These are phyloP conservation scores for Phrynocephalus guinanensis DNA, from an alignment of 2,797 vertebrate species.

Conservation along the genomic window DNA sequence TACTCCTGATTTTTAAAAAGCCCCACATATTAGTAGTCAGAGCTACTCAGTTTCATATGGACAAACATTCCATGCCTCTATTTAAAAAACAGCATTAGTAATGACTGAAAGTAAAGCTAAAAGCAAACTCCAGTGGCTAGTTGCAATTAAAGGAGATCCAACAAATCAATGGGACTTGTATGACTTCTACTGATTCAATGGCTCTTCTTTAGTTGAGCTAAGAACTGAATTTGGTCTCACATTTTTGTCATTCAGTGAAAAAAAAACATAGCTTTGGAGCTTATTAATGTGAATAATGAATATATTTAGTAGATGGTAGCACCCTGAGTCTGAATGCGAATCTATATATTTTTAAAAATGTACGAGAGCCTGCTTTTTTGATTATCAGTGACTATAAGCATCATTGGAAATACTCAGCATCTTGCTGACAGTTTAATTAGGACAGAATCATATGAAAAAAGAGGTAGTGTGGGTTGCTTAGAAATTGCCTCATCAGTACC, in stretches of 20 bases:
- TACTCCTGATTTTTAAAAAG: too few relatives aligned
- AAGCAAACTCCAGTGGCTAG: too few relatives aligned
- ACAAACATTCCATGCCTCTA: not conserved
- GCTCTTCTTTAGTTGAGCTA: too few relatives aligned
- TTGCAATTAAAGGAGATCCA: too few relatives aligned
- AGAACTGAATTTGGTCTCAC: too few relatives aligned
- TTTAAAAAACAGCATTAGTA: not conserved
- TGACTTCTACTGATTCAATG: too few relatives aligned
- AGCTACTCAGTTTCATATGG: not conserved
- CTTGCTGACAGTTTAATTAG: not conserved
- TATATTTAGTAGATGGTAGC: not conserved
- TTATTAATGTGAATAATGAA: slow-evolving; percentile 4
- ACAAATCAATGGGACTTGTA: too few relatives aligned
- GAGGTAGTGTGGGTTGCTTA: not conserved
- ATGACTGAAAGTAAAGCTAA: not conserved
- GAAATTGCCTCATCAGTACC: not conserved
- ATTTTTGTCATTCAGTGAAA: not conserved
- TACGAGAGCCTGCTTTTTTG: not conserved
- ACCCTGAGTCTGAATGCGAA: too few relatives aligned
- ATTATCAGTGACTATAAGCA: not conserved
- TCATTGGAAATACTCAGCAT: not conserved
- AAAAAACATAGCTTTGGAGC: not conserved
- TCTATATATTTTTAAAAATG: not conserved
- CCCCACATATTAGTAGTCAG: not conserved
- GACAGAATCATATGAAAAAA: not conserved